Percentiles rank a stretch among this genome's conserved stretches.
phyloP scores from a whole-genome alignment of 2,888 invertebrate species.

The Agelastica alni region DNA sequence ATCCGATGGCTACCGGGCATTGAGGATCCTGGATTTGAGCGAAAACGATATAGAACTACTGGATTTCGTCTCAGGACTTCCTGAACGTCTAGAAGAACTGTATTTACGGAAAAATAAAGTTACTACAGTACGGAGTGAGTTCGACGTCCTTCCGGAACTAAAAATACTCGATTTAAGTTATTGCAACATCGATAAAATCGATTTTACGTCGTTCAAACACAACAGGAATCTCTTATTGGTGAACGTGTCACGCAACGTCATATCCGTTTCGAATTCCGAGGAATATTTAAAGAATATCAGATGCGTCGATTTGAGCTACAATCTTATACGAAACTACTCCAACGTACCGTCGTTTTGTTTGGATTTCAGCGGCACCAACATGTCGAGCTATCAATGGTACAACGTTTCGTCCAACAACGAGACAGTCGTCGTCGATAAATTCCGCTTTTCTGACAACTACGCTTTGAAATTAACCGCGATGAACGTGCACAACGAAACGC shows the following conservation, averaged over 20 bases:
- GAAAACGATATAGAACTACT: constrained; percentile 18
- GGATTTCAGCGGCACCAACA: constrained; percentile 26
- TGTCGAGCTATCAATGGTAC: constrained; percentile 26
- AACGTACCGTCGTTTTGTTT: constrained; percentile 30
- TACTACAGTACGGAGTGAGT: constrained; percentile 8
- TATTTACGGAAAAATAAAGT: constrained; percentile 22
- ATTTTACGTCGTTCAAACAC: constrained; percentile 28
- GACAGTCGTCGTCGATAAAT: constrained; percentile 23
- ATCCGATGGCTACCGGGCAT: constrained; percentile 3
- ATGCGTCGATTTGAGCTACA: constrained; percentile 31
- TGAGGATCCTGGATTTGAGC: constrained; percentile 23
- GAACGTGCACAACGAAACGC: constrained; percentile 14
- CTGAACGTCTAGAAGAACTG: constrained; percentile 15
- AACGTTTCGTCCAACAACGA: constrained; percentile 21
- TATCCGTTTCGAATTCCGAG: constrained; percentile 20
- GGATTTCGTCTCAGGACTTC: constrained; percentile 14
- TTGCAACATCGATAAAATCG: constrained; percentile 12
- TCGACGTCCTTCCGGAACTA: constrained; percentile 10
- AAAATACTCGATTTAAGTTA: constrained; percentile 23
- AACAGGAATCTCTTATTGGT: constrained; percentile 21
- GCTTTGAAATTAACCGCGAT: constrained; percentile 20
- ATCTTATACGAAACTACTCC: constrained; percentile 19
- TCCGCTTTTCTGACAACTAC: constrained; percentile 22
- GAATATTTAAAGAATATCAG: constrained; percentile 30
- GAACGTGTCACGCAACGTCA: constrained; percentile 26